Conservation (phyloP, 2,113 vertebrate genomes). For the Brachyistius frenatus region DNA sequence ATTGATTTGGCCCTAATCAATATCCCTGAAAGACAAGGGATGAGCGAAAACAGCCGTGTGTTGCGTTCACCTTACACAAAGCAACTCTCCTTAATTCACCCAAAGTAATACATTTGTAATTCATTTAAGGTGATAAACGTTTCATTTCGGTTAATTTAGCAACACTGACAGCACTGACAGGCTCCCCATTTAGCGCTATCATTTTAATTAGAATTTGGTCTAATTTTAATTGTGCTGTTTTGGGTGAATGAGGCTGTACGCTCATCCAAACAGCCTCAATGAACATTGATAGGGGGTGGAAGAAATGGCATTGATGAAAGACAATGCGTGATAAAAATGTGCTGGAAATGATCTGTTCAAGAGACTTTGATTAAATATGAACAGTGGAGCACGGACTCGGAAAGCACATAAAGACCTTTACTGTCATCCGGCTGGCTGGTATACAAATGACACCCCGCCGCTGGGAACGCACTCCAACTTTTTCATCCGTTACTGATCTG, state of each 20-base stretch:
- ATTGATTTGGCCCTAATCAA: slow-evolving; percentile 61
- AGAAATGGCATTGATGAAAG: slow-evolving; percentile 59
- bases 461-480: neutral
- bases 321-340: slow-evolving; percentile 56
- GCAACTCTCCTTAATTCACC: slow-evolving; percentile 51
- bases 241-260: slow-evolving; percentile 29
- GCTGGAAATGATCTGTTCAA: slow-evolving; percentile 54
- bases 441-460: slow-evolving; percentile 1
- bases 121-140: slow-evolving; percentile 55
- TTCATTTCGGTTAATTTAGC: slow-evolving; percentile 61
- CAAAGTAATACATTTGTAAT: slow-evolving; percentile 54
- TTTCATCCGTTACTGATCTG: neutral
- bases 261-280: slow-evolving; percentile 29
- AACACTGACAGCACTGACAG: slow-evolving; percentile 55
- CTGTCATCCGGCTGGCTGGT: slow-evolving; percentile 22
- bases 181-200: slow-evolving; percentile 43
- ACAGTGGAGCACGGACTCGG: slow-evolving; percentile 9
- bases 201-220: slow-evolving; percentile 59
- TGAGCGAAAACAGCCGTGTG: neutral
- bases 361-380: slow-evolving; percentile 60
- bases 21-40: slow-evolving; percentile 48
- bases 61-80: slow-evolving; percentile 29
- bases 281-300: neutral
- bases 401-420: slow-evolving; percentile 22
- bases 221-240: slow-evolving; percentile 61